Evolutionary conservation across 2,888 invertebrate genomes (phyloP).

Genomic region (Omphaloscelis lunosa): DNA sequence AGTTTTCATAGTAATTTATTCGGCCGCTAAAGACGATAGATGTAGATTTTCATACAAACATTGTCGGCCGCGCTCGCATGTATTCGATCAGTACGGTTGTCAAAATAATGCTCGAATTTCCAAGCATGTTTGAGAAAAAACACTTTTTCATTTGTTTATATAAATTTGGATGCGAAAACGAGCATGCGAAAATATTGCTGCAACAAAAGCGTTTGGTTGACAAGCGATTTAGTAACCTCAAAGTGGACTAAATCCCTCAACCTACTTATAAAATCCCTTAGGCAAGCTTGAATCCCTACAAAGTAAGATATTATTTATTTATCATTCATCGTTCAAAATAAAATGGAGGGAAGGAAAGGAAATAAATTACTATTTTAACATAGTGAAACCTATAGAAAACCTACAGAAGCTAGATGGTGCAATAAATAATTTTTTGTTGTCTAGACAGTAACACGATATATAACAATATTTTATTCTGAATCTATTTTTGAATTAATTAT

Average conservation of each 20-base stretch:
- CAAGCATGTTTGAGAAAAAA: conserved; percentile 1
- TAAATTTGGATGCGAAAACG: conserved; percentile 5
- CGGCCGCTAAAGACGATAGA: too few relatives aligned
- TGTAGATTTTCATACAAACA: too few relatives aligned
- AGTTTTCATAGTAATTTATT: too few relatives aligned
- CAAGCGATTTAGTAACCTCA: conserved; percentile 20
- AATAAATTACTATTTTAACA: conserved; percentile 42
- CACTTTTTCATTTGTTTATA: conserved; percentile 14
- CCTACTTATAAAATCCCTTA: conserved; percentile 52
- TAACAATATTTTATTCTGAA: not conserved
- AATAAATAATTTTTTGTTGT: not conserved
- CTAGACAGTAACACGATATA: not conserved
- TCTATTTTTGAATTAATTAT: not conserved
- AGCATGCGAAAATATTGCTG: conserved; percentile 7
- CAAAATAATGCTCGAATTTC: too few relatives aligned
- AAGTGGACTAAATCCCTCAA: conserved; percentile 45
- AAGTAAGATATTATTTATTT: conserved; percentile 53
- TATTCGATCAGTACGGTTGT: too few relatives aligned
- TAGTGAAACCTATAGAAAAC: not conserved
- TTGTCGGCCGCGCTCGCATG: too few relatives aligned
- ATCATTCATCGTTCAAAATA: conserved; percentile 47
- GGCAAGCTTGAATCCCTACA: conserved; percentile 46
- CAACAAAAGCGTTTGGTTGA: conserved; percentile 19
- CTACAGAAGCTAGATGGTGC: not conserved
- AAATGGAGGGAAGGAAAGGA: conserved; percentile 31